phyloP scores from a whole-genome alignment of 1,140 invertebrate genomes.

The Daktulosphaira vitifoliae region DNA sequence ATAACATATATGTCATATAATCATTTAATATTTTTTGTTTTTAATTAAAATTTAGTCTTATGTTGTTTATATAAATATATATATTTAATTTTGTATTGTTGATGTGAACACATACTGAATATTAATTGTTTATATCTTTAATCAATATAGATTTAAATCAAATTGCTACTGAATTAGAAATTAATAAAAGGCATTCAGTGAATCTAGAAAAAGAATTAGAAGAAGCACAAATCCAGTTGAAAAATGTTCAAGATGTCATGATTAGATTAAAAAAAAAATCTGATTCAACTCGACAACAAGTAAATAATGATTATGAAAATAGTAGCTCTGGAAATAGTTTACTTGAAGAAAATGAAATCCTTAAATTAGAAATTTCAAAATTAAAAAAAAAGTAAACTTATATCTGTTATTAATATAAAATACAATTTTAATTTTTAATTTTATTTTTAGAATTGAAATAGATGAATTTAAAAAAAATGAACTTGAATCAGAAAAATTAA shows the following conservation, averaged over 20 bases:
- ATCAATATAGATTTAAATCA: constrained; percentile 15
- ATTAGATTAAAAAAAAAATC: constrained; percentile 23
- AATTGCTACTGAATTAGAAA: constrained; percentile 24
- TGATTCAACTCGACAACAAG: background rate
- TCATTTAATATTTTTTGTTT: too few relatives aligned
- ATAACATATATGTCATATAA: too few relatives aligned
- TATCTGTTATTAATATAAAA: background rate
- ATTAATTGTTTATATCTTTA: constrained; percentile 2
- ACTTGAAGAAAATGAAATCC: constrained; percentile 22
- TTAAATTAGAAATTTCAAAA: constrained; percentile 15
- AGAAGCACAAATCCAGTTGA: constrained; percentile 19
- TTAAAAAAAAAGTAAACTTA: constrained; percentile 13
- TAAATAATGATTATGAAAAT: background rate
- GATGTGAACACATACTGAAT: background rate
- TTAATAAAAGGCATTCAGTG: constrained; percentile 33
- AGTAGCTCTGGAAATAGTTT: constrained; percentile 7
- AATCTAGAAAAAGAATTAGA: constrained; percentile 36
- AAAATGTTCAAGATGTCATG: constrained; percentile 26
- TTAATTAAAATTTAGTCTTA: too few relatives aligned
- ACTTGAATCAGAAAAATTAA: constrained; percentile 10
- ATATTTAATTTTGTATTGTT: too few relatives aligned
- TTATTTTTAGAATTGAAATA: constrained; percentile 12
- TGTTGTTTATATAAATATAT: too few relatives aligned
- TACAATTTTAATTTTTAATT: background rate
- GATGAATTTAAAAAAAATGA: constrained; percentile 3